A percentile compares a stretch with the other conserved stretches of the same genome.
Evolutionary conservation across 2,797 vertebrate species (phyloP).

Genomic region (Eulemur coronatus): DNA sequence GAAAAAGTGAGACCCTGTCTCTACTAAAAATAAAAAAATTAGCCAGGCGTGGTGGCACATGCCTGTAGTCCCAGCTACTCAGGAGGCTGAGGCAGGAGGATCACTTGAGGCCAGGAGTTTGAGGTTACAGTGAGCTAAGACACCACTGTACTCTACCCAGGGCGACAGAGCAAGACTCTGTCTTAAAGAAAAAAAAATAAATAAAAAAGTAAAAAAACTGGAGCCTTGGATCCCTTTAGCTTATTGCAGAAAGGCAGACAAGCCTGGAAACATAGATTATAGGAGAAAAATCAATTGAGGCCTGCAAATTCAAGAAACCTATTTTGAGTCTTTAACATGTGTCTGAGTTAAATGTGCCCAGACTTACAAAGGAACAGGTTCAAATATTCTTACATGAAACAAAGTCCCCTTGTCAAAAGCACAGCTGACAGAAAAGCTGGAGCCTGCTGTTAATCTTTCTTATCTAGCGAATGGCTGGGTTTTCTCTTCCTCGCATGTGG

Average conservation of each 20-base stretch:
- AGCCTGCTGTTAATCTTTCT: not conserved
- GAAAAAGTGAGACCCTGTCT: too few relatives aligned
- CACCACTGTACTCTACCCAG: too few relatives aligned
- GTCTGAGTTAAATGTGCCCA: slow-evolving; percentile 3
- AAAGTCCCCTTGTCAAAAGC: not conserved
- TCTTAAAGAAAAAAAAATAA: too few relatives aligned
- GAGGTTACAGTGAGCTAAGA: too few relatives aligned
- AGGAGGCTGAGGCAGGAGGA: too few relatives aligned
- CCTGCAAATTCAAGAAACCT: not conserved
- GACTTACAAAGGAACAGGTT: not conserved
- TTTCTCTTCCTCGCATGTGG: not conserved
- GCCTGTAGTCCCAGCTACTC: too few relatives aligned
- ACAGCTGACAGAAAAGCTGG: not conserved
- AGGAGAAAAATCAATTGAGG: not conserved
- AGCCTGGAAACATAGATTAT: not conserved
- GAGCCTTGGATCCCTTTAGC: not conserved
- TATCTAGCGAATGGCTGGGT: not conserved
- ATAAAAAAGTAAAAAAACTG: too few relatives aligned
- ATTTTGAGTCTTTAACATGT: not conserved
- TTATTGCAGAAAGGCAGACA: not conserved
- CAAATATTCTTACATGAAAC: not conserved
- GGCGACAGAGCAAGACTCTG: too few relatives aligned
- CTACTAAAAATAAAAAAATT: too few relatives aligned
- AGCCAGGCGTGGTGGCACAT: too few relatives aligned
- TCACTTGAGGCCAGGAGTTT: too few relatives aligned